Base-by-base conservation (phyloP, 64 coral and sea anemone species). In the Montipora foliosa region DNA sequence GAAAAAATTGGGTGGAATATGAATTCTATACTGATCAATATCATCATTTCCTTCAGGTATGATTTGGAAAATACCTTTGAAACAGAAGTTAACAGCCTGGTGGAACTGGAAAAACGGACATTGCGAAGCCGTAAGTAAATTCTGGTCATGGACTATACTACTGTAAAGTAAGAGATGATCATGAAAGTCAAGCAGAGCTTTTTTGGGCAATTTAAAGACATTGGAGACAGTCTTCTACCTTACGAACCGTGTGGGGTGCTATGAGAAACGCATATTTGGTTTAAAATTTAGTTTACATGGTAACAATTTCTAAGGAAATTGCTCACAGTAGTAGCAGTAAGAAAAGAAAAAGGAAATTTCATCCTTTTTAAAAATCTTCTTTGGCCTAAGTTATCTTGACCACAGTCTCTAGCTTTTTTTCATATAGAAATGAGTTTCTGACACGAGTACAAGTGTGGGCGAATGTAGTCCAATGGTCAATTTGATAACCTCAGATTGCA, bases 41-140 rank as follows among this genome's bases (percentile, higher is more conserved):
- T 9, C 14, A 60, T 15, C 11, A 61, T 67, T 45, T 51, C 64
- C 46, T 14, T 21, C 82, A 86, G 82, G 46, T 86, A 86, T 86
- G 47, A 70, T 72, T 86, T 86, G 7, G 82, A 86, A 50, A 70
- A 86, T 8, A 86, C 82, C 48, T 86, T 86, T 72, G 82, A 86
- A 71, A 86, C 82, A 51, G 82, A 86, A 71, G 82, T 86, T 14
- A 16, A 86, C 44, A 86, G 82, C n/a, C 82, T 86, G 67, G 82
- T 86, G 0, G 61, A 86, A 24, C 66, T 86, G 45, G 82, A 86
- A 20, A 86, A 50, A n/a, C 82, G 67, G 22, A 67, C 64, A 11
- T 47, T 86, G 66, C 45, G 82, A 67, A 86, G 82, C 17, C 47
- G 82, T 86, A 86, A 86, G 82, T 86, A 71, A 15, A 78, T 15